Evolutionary conservation across 2,888 invertebrate genomes (phyloP).

Genomic region (Macaria liturata): DNA sequence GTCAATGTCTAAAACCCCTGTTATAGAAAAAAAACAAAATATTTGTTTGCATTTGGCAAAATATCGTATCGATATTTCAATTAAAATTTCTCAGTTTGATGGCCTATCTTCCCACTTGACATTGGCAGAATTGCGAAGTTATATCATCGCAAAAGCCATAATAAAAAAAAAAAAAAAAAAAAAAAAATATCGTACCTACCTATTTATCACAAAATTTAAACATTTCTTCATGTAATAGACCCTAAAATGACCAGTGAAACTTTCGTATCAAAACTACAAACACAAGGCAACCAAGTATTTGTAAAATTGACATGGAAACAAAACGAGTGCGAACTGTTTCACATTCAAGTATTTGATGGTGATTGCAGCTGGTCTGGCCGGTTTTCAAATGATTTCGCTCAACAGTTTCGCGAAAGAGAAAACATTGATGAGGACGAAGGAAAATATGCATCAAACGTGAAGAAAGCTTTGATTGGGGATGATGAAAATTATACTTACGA

Average conservation of each 20-base stretch:
- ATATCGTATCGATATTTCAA: too few species aligned
- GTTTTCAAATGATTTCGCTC: conserved; percentile 50
- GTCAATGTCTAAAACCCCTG: too few species aligned
- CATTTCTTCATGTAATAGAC: conserved; percentile 9
- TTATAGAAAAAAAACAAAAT: too few species aligned
- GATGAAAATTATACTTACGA: conserved; percentile 43
- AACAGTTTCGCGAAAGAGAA: conserved; percentile 43
- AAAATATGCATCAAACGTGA: conserved; percentile 50
- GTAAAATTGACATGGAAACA: conserved; percentile 55
- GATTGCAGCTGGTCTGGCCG: conserved; percentile 57
- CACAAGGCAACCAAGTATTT: conserved; percentile 46
- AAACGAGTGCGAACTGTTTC: conserved; percentile 50
- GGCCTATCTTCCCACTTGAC: too few species aligned
- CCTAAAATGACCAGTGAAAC: conserved; percentile 18
- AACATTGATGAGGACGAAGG: conserved; percentile 46
- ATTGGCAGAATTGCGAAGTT: too few species aligned
- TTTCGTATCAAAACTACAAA: conserved; percentile 47
- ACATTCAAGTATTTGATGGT: conserved; percentile 54
- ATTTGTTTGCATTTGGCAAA: too few species aligned
- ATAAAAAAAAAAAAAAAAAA: too few species aligned
- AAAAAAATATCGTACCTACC: too few species aligned
- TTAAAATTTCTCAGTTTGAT: too few species aligned
- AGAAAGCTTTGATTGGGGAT: conserved; percentile 39
- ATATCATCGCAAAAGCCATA: too few species aligned
- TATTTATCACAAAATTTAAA: too few species aligned